A percentile compares a stretch with the other conserved stretches of the same genome.
Evolutionary conservation across 2,888 invertebrate genomes (phyloP).

Genomic region (Therioaphis trifolii): DNA sequence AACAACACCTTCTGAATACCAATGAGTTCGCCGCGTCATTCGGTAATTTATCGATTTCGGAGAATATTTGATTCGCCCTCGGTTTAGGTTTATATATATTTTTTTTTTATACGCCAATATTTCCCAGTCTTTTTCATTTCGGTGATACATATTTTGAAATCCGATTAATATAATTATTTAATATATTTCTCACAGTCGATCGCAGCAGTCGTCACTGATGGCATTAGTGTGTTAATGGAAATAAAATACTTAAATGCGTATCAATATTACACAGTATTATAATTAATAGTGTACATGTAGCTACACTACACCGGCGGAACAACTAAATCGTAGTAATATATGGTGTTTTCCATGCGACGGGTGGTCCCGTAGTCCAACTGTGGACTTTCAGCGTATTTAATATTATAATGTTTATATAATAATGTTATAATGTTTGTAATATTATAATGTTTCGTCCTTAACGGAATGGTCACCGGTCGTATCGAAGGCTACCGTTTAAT

Average conservation of each 20-base stretch:
- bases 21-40: constrained; percentile 44
- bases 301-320: background rate
- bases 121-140: background rate
- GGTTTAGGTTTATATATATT: background rate
- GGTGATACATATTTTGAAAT: background rate
- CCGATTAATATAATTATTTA: background rate
- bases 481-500: background rate
- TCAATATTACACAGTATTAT: no score
- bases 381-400: background rate
- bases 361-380: constrained; percentile 32
- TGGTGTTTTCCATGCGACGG: background rate
- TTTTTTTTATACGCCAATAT: background rate
- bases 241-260: constrained; percentile 8
- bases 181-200: background rate
- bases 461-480: background rate
- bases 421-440: no score
- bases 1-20: constrained; percentile 51
- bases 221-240: background rate
- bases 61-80: constrained; percentile 42
- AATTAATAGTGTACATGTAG: background rate
- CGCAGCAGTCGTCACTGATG: background rate
- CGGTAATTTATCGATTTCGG: constrained; percentile 57
- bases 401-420: no score
- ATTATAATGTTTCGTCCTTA: background rate
- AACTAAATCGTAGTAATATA: background rate